These are phyloP conservation scores for Drosophila auraria DNA, from an alignment of 1,140 invertebrate genomes.

Conservation along the genomic window DNA sequence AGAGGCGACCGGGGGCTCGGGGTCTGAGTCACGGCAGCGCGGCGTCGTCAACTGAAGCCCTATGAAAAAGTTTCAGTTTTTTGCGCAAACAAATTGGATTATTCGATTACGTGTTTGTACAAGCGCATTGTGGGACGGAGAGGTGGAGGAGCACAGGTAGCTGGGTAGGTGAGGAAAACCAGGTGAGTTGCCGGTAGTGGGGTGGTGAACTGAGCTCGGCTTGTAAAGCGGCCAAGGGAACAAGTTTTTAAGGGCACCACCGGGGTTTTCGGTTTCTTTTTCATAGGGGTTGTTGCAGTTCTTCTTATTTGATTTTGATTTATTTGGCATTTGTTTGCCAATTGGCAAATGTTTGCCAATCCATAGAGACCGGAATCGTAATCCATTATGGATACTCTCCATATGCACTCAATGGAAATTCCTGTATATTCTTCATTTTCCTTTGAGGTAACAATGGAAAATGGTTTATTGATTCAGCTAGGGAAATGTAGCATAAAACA, in stretches of 20 bases:
- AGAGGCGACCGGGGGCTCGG: slow-evolving; percentile 5
- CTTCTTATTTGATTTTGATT: slow-evolving; percentile 58
- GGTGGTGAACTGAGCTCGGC: slow-evolving; percentile 35
- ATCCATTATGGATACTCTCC: slow-evolving; percentile 34
- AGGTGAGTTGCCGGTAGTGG: slow-evolving; percentile 14
- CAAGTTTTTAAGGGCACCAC: slow-evolving; percentile 66
- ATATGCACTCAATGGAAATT: neutral
- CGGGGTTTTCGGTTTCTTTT: slow-evolving; percentile 36
- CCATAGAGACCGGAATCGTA: slow-evolving; percentile 35
- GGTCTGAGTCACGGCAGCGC: slow-evolving; percentile 24
- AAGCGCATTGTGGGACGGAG: slow-evolving; percentile 42
- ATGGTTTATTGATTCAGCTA: neutral
- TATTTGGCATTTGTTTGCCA: slow-evolving; percentile 62
- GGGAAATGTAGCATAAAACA: neutral
- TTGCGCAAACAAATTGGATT: slow-evolving; percentile 83
- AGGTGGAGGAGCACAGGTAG: slow-evolving; percentile 4
- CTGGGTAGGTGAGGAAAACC: slow-evolving; percentile 6
- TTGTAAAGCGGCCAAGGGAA: slow-evolving; percentile 73
- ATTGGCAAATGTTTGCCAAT: slow-evolving; percentile 64
- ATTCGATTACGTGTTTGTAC: slow-evolving; percentile 83
- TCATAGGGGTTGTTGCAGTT: slow-evolving; percentile 32
- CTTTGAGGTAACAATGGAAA: neutral
- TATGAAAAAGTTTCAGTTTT: slow-evolving; percentile 81
- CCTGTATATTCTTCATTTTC: neutral
- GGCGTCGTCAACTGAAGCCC: slow-evolving; percentile 70